Conservation (phyloP, 2,888 invertebrate species). For the Apodemia mormo region DNA sequence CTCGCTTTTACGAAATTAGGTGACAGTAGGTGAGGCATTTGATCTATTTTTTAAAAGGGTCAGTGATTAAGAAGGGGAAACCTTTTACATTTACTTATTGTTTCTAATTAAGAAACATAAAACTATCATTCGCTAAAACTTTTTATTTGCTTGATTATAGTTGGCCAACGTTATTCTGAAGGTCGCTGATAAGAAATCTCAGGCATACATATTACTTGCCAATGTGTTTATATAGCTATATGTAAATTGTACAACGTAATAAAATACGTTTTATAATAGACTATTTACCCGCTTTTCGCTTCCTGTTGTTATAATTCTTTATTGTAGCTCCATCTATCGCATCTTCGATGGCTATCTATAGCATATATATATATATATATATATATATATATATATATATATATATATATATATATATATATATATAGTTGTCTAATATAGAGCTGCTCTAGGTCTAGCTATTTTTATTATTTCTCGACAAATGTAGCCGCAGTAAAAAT, state of each 20-base stretch:
- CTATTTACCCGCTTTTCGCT: background rate
- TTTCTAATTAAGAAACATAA: constrained; percentile 14
- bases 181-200: constrained; percentile 76
- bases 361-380: too few relatives aligned
- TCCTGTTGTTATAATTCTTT: background rate
- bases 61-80: background rate
- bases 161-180: constrained; percentile 53
- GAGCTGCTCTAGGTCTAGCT: too few relatives aligned
- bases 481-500: too few relatives aligned
- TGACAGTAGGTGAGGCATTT: too few relatives aligned
- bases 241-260: background rate
- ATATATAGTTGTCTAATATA: too few relatives aligned
- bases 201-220: constrained; percentile 53
- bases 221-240: constrained; percentile 24
- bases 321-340: background rate
- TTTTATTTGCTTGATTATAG: constrained; percentile 43
- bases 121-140: constrained; percentile 29
- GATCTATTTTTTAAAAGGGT: background rate
- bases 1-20: too few relatives aligned
- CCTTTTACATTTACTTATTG: background rate
- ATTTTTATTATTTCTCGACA: too few relatives aligned
- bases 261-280: background rate
- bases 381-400: too few relatives aligned
- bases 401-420: too few relatives aligned
- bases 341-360: background rate